Evolutionary conservation across 1,140 invertebrate species (phyloP).

Genomic region (Orius insidiosus): DNA sequence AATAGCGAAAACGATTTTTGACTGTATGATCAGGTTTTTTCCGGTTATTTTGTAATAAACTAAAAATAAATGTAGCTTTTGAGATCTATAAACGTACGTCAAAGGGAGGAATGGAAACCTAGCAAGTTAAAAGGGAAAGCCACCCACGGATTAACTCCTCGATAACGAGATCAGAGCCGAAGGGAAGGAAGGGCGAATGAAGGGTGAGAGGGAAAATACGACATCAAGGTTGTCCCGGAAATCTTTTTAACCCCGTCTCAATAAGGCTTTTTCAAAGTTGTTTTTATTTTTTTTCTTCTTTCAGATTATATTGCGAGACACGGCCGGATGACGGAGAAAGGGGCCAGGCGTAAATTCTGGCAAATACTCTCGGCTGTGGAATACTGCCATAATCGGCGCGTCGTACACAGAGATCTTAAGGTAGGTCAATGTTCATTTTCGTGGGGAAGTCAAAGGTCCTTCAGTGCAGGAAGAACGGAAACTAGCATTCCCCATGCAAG

Average conservation of each 20-base stretch:
- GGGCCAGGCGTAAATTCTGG: constrained; percentile 78
- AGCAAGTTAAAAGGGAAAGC: neutral
- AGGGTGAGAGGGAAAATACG: neutral
- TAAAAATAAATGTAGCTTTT: too few relatives aligned
- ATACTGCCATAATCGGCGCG: constrained; percentile 79
- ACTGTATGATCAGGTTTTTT: too few relatives aligned
- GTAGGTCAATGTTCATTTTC: constrained; percentile 23
- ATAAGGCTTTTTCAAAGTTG: neutral
- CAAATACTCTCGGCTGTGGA: constrained; percentile 90
- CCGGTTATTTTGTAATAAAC: too few relatives aligned
- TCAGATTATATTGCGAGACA: constrained; percentile 78
- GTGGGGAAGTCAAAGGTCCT: too few relatives aligned
- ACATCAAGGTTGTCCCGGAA: neutral
- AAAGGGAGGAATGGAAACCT: neutral
- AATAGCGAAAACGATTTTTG: too few relatives aligned
- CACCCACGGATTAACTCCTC: neutral
- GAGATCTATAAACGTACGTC: too few relatives aligned
- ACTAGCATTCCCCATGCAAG: too few relatives aligned
- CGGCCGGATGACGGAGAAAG: constrained; percentile 80
- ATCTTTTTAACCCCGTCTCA: neutral
- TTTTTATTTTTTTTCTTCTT: constrained; percentile 11
- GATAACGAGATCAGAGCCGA: constrained; percentile 5
- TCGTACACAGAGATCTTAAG: constrained; percentile 93
- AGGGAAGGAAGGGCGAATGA: neutral
- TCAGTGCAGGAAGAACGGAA: too few relatives aligned